Conservation (phyloP, 2,113 vertebrate species). For the Lagenorhynchus albirostris region DNA sequence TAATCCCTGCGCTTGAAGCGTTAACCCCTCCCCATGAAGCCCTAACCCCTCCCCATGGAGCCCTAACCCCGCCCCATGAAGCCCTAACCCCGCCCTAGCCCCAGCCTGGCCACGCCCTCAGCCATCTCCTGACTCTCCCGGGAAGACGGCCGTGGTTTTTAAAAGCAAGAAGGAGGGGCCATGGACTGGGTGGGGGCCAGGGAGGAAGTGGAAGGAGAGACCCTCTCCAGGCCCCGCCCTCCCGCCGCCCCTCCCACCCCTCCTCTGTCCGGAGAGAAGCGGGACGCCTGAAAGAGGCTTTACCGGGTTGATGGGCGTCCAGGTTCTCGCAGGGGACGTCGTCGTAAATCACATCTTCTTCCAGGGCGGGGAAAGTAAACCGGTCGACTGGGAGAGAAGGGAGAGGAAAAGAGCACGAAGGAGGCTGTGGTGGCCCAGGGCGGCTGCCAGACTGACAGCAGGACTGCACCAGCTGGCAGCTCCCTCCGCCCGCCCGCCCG, state of each 20-base stretch:
- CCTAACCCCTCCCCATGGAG: not conserved
- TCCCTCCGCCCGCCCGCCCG: not conserved
- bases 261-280: not conserved
- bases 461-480: not conserved
- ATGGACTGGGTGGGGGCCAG: not conserved
- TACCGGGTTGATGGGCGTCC: conserved; percentile 84
- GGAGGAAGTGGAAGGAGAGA: not conserved
- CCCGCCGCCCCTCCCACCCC: no score
- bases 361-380: conserved; percentile 73
- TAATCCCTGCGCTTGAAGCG: no score
- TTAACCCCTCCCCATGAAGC: not conserved
- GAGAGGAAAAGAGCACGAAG: not conserved
- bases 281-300: not conserved
- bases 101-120: not conserved
- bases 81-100: no score
- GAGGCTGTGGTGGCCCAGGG: not conserved
- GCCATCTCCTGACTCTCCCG: not conserved
- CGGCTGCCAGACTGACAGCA: not conserved
- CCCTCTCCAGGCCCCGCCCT: not conserved
- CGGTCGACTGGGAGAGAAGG: conserved; percentile 52
- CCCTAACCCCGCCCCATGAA: not conserved
- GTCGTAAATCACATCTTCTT: conserved; percentile 93
- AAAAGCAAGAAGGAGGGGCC: not conserved
- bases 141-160: not conserved
- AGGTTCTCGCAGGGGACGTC: conserved; percentile 90